Base-by-base conservation (phyloP, 1,140 invertebrate genomes). In the Leguminivora glycinivorella region DNA sequence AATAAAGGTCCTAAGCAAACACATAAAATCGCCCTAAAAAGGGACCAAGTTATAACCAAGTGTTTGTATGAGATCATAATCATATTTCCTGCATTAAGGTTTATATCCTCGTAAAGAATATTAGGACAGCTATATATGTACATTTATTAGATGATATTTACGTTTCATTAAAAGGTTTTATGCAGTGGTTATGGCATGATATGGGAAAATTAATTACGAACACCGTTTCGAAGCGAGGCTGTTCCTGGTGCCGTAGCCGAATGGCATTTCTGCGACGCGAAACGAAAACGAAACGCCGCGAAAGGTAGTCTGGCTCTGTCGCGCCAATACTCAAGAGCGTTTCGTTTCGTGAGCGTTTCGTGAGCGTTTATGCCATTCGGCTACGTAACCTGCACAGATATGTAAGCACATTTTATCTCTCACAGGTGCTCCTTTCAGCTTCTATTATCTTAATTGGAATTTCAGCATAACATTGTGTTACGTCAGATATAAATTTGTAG, bases 31-130 rank as follows among this genome's bases (percentile, higher is more conserved):
- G 80, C 73, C 75, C 63, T 70, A 70, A 68, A 72, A 68, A 58
- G 40, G 40, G 43, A 26, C 19, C 31, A 31, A 29, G 31, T 69
- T 83, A 83, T 79, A 80, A 76, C 75, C 74, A 71, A 79, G 70
- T 83, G 80, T 86, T 83, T 82, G 82, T 80, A 66, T 74, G 76
- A 71, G 73, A 78, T 78, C 76, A 79, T 83, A 83, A 84, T 83
- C 78, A 85, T 83, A 84, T 78, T 82, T 84, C 78, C 76, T 72
- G 69, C 75, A 83, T 83, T 82, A 83, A 78, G 77, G 77, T 74
- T 80, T 81, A 84, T 87, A 87, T 82, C 83, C 70, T 71, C 76
- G 81, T 87, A 87, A 87, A 87, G 78, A 84, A 81, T 87, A 87
- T 85, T 83, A 83, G 77, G 75, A 56, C 60, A 52, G 67, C 73